Percentiles rank a stretch among this genome's conserved stretches.
phyloP scores from a whole-genome alignment of 2,113 vertebrate species.

The Romanogobio albipinnatus region DNA sequence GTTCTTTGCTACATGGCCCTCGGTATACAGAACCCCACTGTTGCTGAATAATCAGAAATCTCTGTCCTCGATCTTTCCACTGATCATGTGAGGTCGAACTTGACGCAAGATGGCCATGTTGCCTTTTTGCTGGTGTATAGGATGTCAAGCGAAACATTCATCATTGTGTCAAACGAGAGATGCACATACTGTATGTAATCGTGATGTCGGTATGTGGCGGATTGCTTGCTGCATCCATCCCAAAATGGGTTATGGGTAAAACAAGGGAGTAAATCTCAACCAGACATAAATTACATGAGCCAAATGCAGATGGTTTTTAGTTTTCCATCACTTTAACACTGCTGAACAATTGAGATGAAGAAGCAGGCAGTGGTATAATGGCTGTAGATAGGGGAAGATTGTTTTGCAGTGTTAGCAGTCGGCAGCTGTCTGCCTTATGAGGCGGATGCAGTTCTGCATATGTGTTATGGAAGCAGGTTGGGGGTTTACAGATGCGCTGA shows the following conservation, averaged over 20 bases:
- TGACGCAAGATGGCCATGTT: conserved; percentile 48
- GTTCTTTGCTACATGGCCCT: conserved; percentile 20
- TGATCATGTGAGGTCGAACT: conserved; percentile 23
- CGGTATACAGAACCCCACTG: conserved; percentile 32
- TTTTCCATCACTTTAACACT: conserved; percentile 33
- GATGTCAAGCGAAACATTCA: background rate
- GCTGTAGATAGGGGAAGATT: conserved; percentile 31
- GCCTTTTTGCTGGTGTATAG: conserved; percentile 9
- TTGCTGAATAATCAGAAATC: conserved; percentile 47
- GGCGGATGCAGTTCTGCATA: conserved; percentile 31
- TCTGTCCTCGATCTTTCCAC: conserved; percentile 32
- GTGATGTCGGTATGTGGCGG: background rate
- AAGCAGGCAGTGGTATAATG: conserved; percentile 32
- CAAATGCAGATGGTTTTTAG: conserved; percentile 10
- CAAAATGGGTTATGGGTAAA: background rate
- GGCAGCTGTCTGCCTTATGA: conserved; percentile 39
- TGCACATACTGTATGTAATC: background rate
- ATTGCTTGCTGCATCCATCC: background rate
- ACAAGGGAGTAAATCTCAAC: conserved; percentile 16
- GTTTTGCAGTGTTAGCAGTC: conserved; percentile 28
- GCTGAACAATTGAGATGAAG: conserved; percentile 31
- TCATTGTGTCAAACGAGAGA: background rate
- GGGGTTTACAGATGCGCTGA: conserved; percentile 46
- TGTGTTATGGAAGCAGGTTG: conserved; percentile 20
- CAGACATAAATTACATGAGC: conserved; percentile 28